These are phyloP conservation scores for Hydraecia micacea DNA, from an alignment of 2,888 invertebrate genomes.

Conservation along the genomic window DNA sequence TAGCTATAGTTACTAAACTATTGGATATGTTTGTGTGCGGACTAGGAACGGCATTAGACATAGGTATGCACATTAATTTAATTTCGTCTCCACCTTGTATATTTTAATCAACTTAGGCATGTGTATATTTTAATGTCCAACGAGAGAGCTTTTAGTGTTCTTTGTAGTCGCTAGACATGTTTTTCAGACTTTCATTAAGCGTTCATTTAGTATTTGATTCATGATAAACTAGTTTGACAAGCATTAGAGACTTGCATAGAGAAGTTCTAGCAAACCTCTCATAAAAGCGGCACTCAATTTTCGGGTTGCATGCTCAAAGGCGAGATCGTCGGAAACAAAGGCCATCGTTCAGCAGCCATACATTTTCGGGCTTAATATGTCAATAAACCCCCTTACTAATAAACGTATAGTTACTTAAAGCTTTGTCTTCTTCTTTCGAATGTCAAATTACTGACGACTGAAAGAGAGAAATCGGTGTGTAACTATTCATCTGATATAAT, in stretches of 20 bases:
- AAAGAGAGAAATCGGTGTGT: no score
- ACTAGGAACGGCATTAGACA: not conserved
- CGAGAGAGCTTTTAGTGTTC: not conserved
- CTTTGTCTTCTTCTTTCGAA: no score
- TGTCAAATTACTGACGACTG: no score
- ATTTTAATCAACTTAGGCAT: not conserved
- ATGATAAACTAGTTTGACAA: not conserved
- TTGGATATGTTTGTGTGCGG: not conserved
- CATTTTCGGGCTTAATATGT: not conserved
- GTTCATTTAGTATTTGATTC: not conserved
- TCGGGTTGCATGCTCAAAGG: not conserved
- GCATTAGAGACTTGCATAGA: not conserved
- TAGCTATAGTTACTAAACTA: no score
- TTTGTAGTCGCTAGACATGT: not conserved
- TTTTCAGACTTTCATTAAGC: not conserved
- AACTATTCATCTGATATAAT: no score
- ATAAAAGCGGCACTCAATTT: not conserved
- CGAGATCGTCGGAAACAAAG: not conserved
- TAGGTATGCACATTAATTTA: not conserved
- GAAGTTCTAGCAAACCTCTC: not conserved
- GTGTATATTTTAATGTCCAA: not conserved
- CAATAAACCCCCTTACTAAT: no score
- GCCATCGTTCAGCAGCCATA: not conserved
- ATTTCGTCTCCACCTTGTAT: not conserved
- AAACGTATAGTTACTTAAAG: no score